Evolutionary conservation across 2,113 vertebrate genomes (phyloP), one percentile per base, ranked within the genome.

Genomic region (Eptatretus burgeri): DNA sequence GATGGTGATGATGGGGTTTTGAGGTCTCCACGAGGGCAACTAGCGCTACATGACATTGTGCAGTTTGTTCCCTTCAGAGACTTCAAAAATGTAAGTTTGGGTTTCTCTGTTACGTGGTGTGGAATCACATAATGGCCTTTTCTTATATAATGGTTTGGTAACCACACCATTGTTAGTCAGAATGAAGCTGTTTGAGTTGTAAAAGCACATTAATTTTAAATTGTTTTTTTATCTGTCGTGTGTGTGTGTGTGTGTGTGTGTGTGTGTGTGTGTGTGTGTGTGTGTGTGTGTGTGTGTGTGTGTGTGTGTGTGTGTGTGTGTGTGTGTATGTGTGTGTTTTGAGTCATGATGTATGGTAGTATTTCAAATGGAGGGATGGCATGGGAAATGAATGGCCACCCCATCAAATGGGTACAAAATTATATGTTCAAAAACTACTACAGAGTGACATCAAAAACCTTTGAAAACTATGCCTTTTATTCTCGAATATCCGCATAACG

Each of bases 21-120:
- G 60, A 79, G 82, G 27, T 84, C 84, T 52, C 87, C 83, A 0
- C 78, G 76, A 66, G 85, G 86, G 1, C 84, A 93, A 67, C 83
- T 85, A 0, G 85, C 82, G 27, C 79, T 87, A 18, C 74, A 82
- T 0, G 84, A 91, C 76, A 89, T 94, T 1, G 85, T 94, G 51
- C 85, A 89, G 71, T 94, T 91, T 18, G 84, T 89, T 66, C 87
- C 86, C 19, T 94, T 94, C 77, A 77, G 85, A 51, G 86, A 93
- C 67, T 88, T 95, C 73, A 88, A 91, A 77, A 84, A 81, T 8
- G 84, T 93, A 69, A 81, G 87, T 78, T 52, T 64, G 13, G 64
- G 65, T 19, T 41, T 13, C 56, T 17, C 56, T 19, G 19, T 19
- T 19, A 60, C 53, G 10, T 60, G 53, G 53, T 5, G 53, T 60